phyloP scores from a whole-genome alignment of 2,888 invertebrate species.

The Synanthedon formicaeformis region DNA sequence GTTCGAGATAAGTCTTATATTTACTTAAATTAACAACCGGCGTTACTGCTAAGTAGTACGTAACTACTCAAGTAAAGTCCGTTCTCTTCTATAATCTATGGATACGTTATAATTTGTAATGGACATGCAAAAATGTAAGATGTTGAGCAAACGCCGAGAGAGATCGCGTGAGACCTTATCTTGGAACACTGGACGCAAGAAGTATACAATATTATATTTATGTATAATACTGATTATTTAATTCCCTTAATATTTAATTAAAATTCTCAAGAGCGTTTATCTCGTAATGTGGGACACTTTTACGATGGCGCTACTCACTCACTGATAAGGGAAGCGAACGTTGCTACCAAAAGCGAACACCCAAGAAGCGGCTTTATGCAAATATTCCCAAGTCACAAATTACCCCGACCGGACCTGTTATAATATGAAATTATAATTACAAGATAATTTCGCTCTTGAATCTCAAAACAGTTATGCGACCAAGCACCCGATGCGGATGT shows the following conservation, averaged over 20 bases:
- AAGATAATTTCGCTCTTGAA: slow-evolving; percentile 63
- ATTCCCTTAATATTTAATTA: slow-evolving; percentile 71
- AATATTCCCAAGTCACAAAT: slow-evolving; percentile 52
- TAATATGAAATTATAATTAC: slow-evolving; percentile 66
- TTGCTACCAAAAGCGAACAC: slow-evolving; percentile 38
- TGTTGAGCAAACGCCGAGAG: slow-evolving; percentile 33
- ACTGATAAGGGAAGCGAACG: slow-evolving; percentile 54
- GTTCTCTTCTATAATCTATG: slow-evolving; percentile 28
- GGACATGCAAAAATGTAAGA: slow-evolving; percentile 25
- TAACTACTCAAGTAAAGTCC: slow-evolving; percentile 24
- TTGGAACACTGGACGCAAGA: slow-evolving; percentile 46
- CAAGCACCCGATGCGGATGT: slow-evolving; percentile 39
- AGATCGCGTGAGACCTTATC: slow-evolving; percentile 49
- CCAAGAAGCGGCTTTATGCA: slow-evolving; percentile 58
- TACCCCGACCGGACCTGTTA: slow-evolving; percentile 47
- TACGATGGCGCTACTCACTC: slow-evolving; percentile 65
- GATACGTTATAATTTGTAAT: slow-evolving; percentile 11
- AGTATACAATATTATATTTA: slow-evolving; percentile 56
- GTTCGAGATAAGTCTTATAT: slow-evolving; percentile 28
- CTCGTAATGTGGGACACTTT: slow-evolving; percentile 70
- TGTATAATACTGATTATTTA: slow-evolving; percentile 70
- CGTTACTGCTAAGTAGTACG: slow-evolving; percentile 15
- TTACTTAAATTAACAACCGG: slow-evolving; percentile 15
- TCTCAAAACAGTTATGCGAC: slow-evolving; percentile 56
- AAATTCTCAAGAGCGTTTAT: slow-evolving; percentile 68